Evolutionary conservation across 2,797 vertebrate genomes (phyloP), one percentile per base, ranked within the genome.

Genomic region (Apodemus agrarius): DNA sequence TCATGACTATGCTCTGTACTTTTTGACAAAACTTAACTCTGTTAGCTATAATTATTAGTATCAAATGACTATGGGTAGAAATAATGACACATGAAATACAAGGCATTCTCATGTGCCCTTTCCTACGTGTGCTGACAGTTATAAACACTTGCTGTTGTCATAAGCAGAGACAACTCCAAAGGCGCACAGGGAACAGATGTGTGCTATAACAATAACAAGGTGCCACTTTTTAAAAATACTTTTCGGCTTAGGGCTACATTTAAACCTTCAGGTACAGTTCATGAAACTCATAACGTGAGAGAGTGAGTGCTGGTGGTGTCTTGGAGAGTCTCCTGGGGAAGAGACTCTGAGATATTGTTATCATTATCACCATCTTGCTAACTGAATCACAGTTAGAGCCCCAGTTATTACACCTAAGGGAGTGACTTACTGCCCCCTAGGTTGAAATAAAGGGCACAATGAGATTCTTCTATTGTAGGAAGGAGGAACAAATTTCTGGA

Each of bases 331-430:
- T 97, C 94, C 29, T 24, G 96, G 96, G 54, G 19, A 11, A 90
- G 95, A 11, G 95, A 95, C 78, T 97, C 52, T 96, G 97, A 98
- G 90, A 95, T 97, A 80, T 89, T 97, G 96, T 97, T 97, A 96
- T 97, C 97, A 96, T 97, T 98, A 97, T 93, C 88, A 52, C 84
- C 24, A 96, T 96, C 93, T 90, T 61, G 59, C 74, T 98, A 97
- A 80, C 46, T 86, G 97, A 83, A 69, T 92, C 98, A 82, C 61
- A 92, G 98, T 97, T 98, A 95, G 94, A 96, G 67, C 59, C 59
- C 95, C 78, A 78, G 92, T 75, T 97, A 81, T 96, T 96, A 91
- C 21, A 92, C 69, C 95, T 95, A n/a, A n/a, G 75, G 88, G 94
- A 98, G 52, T 76, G 95, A 97, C 86, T 97, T 98, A 93, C 74